These are phyloP conservation scores for Drosophila arizonae DNA, from an alignment of 1,140 invertebrate genomes.

Conservation along the genomic window DNA sequence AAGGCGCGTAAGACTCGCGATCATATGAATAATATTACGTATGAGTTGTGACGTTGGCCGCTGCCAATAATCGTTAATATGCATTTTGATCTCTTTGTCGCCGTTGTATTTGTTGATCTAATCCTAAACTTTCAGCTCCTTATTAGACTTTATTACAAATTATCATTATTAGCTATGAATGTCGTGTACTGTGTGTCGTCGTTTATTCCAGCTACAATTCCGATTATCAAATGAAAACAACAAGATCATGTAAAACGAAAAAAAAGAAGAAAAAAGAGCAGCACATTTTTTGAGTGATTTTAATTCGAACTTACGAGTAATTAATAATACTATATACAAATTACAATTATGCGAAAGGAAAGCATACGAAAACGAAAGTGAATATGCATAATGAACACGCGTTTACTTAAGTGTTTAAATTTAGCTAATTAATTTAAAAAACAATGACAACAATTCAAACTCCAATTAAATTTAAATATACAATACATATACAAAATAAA, in stretches of 20 bases:
- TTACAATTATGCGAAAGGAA: constrained; percentile 45
- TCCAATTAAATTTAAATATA: constrained; percentile 79
- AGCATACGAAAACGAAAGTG: constrained; percentile 15
- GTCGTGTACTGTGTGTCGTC: constrained; percentile 65
- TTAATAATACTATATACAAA: constrained; percentile 24
- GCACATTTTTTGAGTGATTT: constrained; percentile 77
- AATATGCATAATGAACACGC: constrained; percentile 56
- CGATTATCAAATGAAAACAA: constrained; percentile 46
- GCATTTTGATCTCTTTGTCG: constrained; percentile 74
- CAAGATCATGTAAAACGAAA: neutral
- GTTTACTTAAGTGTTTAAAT: constrained; percentile 77
- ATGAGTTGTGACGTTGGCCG: constrained; percentile 82
- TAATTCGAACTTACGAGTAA: constrained; percentile 63
- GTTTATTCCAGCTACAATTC: constrained; percentile 58
- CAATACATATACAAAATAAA: constrained; percentile 61
- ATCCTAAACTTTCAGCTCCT: constrained; percentile 52
- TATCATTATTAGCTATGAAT: constrained; percentile 66
- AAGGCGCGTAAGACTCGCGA: constrained; percentile 78
- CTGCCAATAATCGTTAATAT: constrained; percentile 36
- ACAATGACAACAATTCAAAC: constrained; percentile 66
- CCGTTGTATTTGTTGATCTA: constrained; percentile 59
- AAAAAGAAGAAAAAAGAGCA: constrained; percentile 30
- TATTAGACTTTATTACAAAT: constrained; percentile 71
- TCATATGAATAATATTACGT: constrained; percentile 81
- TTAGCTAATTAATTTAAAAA: constrained; percentile 73